A percentile compares a stretch with the other conserved stretches of the same genome.
Evolutionary conservation across 2,113 vertebrate species (phyloP).

Genomic region (Peromyscus maniculatus): DNA sequence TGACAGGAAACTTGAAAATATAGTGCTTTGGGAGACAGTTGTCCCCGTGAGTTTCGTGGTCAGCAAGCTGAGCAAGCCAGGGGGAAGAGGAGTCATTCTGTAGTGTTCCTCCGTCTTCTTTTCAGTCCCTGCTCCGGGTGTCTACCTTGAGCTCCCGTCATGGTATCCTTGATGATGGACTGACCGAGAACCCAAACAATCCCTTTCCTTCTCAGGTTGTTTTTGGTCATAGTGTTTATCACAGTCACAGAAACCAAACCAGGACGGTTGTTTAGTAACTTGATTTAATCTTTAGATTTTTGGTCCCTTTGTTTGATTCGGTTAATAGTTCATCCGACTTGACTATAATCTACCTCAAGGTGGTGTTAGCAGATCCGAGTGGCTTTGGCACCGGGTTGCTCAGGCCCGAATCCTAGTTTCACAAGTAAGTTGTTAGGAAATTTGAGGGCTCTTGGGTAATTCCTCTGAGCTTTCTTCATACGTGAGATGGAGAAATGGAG

Average conservation of each 20-base stretch:
- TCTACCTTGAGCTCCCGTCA: neutral
- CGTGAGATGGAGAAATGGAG: neutral
- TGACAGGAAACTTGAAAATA: neutral
- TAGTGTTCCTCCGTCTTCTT: neutral
- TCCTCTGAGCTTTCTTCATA: neutral
- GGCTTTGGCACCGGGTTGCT: neutral
- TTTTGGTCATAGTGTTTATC: neutral
- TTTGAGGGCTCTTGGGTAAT: neutral
- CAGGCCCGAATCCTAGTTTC: neutral
- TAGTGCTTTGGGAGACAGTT: neutral
- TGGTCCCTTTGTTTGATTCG: neutral
- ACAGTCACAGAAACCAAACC: neutral
- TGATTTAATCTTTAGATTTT: constrained; percentile 16
- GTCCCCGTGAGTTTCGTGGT: neutral
- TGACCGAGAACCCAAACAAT: neutral
- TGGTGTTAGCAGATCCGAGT: neutral
- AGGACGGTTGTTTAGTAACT: neutral
- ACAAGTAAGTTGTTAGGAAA: neutral
- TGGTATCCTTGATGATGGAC: no score
- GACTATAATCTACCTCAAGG: neutral
- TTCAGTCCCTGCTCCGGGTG: neutral
- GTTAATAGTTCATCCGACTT: neutral
- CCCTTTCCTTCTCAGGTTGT: neutral
- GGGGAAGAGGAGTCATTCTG: neutral
- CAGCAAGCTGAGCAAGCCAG: neutral